phyloP scores from a whole-genome alignment of 1,140 invertebrate species.

The Drosophila murphyi region DNA sequence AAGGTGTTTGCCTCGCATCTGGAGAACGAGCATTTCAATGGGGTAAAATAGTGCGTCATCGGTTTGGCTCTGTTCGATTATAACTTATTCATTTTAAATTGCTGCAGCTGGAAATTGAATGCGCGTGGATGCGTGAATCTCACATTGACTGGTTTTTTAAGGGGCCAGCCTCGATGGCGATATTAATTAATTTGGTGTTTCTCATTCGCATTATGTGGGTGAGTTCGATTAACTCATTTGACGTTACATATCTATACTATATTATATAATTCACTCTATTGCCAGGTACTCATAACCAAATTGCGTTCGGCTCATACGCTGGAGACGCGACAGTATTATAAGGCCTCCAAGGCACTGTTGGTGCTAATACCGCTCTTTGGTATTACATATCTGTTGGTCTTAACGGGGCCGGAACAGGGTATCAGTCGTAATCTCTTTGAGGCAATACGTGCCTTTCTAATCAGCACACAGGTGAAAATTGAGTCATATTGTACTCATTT shows the following conservation, averaged over 20 bases:
- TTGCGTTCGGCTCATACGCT: slow-evolving; percentile 93
- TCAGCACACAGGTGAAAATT: slow-evolving; percentile 90
- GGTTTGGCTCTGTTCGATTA: not conserved
- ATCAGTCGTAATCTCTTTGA: slow-evolving; percentile 88
- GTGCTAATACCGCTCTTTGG: slow-evolving; percentile 95
- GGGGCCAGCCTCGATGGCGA: slow-evolving; percentile 89
- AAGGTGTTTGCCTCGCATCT: slow-evolving; percentile 86
- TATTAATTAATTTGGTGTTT: slow-evolving; percentile 93
- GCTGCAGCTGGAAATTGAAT: slow-evolving; percentile 85
- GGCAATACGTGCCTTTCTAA: slow-evolving; percentile 89
- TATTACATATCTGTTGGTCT: slow-evolving; percentile 93
- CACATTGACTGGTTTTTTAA: slow-evolving; percentile 93
- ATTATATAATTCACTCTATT: not conserved
- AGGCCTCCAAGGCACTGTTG: slow-evolving; percentile 94
- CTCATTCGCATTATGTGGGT: slow-evolving; percentile 97
- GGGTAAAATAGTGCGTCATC: slow-evolving; percentile 55
- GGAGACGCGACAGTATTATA: slow-evolving; percentile 94
- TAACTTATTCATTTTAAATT: slow-evolving; percentile 1
- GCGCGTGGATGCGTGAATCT: slow-evolving; percentile 90
- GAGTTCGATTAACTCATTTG: slow-evolving; percentile 79
- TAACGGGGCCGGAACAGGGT: slow-evolving; percentile 90
- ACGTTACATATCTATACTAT: not conserved
- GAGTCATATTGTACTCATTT: too few relatives aligned
- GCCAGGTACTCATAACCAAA: slow-evolving; percentile 95
- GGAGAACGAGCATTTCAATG: slow-evolving; percentile 78